phyloP scores from a whole-genome alignment of 2,797 vertebrate genomes.

The Anguilla megastoma region DNA sequence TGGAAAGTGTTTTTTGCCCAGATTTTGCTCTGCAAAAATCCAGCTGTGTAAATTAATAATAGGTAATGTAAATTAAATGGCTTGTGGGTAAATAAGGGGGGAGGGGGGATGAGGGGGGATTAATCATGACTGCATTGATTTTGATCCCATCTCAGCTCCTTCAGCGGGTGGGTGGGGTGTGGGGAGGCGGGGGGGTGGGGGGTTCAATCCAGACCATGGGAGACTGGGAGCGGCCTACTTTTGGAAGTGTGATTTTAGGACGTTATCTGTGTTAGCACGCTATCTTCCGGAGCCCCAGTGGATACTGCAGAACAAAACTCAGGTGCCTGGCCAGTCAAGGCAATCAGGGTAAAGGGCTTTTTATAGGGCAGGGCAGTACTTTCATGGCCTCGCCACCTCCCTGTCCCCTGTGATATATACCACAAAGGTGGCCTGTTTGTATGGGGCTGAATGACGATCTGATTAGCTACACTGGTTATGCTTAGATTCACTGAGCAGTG shows the following conservation, averaged over 20 bases:
- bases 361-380: not conserved
- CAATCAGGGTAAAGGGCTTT: not conserved
- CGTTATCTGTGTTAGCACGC: conserved; percentile 54
- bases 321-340: not conserved
- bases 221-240: conserved; percentile 50
- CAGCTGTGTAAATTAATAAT: not conserved
- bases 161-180: too few relatives aligned
- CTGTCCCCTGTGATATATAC: not conserved
- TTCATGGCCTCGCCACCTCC: not conserved
- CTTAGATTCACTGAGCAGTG: too few relatives aligned
- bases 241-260: conserved; percentile 55
- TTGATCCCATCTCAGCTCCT: not conserved
- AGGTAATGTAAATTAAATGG: not conserved
- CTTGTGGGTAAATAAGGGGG: not conserved
- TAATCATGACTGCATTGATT: not conserved
- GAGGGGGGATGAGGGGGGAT: not conserved
- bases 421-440: too few relatives aligned
- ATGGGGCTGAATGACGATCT: too few relatives aligned
- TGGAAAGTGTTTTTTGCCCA: not conserved
- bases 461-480: too few relatives aligned
- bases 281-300: conserved; percentile 26
- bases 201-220: not conserved
- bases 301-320: not conserved
- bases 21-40: not conserved
- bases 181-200: too few relatives aligned